Conservation (phyloP, 2,797 vertebrate species). For the Chelmon rostratus region DNA sequence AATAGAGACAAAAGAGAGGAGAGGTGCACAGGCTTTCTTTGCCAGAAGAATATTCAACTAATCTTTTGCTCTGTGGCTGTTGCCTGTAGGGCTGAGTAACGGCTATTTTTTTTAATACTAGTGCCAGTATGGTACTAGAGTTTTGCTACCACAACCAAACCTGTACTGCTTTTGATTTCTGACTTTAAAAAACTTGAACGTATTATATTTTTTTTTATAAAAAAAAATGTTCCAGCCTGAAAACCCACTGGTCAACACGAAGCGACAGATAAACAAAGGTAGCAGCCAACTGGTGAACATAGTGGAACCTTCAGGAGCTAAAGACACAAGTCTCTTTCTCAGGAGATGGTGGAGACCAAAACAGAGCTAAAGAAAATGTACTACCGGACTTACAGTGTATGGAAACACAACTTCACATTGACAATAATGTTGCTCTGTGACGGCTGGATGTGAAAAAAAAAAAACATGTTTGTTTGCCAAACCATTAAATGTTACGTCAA, state of each 20-base stretch:
- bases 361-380: neutral
- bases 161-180: neutral
- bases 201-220: neutral
- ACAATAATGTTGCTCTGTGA: neutral
- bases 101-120: neutral
- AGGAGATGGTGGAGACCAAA: neutral
- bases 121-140: neutral
- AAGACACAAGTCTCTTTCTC: neutral
- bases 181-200: neutral
- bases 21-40: neutral
- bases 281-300: no score
- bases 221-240: neutral
- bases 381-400: no score
- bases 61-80: neutral
- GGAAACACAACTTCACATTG: no score
- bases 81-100: slow-evolving; percentile 13
- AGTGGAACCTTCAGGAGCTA: no score
- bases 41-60: slow-evolving; percentile 11
- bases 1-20: slow-evolving; percentile 3
- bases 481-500: neutral
- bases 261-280: neutral
- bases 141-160: neutral
- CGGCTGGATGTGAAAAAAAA: neutral
- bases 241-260: no score
- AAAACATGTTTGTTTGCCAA: neutral